Evolutionary conservation across 2,888 invertebrate genomes (phyloP).

Genomic region (Netelia melanura): DNA sequence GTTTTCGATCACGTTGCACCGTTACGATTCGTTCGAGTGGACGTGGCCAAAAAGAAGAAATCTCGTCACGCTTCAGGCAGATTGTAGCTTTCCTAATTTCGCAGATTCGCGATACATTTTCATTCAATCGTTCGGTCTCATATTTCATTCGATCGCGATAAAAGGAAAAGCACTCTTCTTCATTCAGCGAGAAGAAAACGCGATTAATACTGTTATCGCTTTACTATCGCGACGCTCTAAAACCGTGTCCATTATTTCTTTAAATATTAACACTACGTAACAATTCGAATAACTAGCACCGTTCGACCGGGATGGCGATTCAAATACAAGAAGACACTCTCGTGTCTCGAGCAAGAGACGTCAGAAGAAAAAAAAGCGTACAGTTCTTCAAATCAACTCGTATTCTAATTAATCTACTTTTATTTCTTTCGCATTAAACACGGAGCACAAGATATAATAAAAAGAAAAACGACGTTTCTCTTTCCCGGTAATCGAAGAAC

Average conservation of each 20-base stretch:
- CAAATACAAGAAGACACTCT: constrained; percentile 1
- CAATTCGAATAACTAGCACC: constrained; percentile 52
- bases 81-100: background rate
- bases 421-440: background rate
- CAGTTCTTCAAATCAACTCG: background rate
- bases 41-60: constrained; percentile 53
- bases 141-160: background rate
- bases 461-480: constrained; percentile 18
- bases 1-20: constrained; percentile 41
- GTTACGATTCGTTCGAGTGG: constrained; percentile 45
- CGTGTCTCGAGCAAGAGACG: background rate
- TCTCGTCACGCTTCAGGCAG: background rate
- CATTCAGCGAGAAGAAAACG: constrained; percentile 25
- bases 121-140: background rate
- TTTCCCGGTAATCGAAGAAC: background rate
- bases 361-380: background rate
- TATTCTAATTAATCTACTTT: constrained; percentile 8
- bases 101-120: background rate
- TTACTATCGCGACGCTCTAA: constrained; percentile 35
- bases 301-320: constrained; percentile 18
- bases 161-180: constrained; percentile 3
- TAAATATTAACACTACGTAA: constrained; percentile 42
- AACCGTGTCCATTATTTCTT: constrained; percentile 19
- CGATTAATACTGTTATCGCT: constrained; percentile 58
- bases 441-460: background rate